Percentiles rank a stretch among this genome's conserved stretches.
These are phyloP conservation scores for Leptinotarsa undecemlineata DNA, from an alignment of 1,140 invertebrate genomes.

Conservation along the genomic window DNA sequence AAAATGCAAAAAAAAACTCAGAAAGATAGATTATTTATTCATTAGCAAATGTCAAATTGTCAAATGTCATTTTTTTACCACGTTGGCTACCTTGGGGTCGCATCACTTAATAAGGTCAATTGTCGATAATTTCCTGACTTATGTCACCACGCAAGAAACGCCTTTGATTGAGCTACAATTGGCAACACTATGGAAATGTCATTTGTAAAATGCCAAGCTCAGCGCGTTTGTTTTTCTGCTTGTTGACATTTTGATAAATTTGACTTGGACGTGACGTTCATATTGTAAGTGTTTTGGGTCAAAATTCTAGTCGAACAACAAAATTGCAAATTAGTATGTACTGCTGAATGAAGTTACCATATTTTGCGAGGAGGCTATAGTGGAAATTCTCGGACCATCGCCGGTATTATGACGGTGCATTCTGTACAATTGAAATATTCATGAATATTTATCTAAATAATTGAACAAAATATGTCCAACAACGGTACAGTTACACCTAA, in stretches of 20 bases:
- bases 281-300: slow-evolving; percentile 10
- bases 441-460: slow-evolving; percentile 15
- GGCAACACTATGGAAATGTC: neutral
- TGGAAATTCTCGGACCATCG: neutral
- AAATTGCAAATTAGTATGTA: neutral
- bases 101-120: no score
- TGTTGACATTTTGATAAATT: slow-evolving; percentile 22
- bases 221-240: slow-evolving; percentile 19
- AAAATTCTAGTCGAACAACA: slow-evolving; percentile 9
- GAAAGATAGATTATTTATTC: no score
- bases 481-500: slow-evolving; percentile 57
- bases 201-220: slow-evolving; percentile 7
- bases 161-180: neutral
- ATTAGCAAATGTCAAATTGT: no score
- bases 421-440: neutral
- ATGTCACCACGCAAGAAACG: no score
- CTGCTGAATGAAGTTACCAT: neutral
- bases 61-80: no score
- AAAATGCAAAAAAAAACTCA: no score
- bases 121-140: no score
- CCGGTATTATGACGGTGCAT: slow-evolving; percentile 17
- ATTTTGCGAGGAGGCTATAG: neutral
- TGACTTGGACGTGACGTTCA: slow-evolving; percentile 7
- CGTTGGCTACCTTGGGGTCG: no score
- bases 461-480: slow-evolving; percentile 29